Evolutionary conservation across 2,888 invertebrate genomes (phyloP), one percentile per base, ranked within the genome.

Genomic region (Achlya flavicornis): DNA sequence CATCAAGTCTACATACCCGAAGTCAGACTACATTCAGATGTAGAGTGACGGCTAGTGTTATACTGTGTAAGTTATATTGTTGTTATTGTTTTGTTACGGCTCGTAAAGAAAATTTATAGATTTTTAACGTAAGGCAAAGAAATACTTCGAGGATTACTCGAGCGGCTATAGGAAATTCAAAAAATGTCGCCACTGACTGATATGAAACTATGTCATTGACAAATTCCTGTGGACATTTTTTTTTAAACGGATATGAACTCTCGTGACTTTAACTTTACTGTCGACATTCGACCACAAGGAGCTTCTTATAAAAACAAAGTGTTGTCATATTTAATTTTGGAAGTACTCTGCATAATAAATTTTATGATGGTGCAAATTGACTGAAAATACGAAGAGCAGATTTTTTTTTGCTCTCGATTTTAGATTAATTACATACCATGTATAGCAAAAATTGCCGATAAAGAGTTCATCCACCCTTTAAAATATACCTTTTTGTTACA

Each of bases 1-100:
- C 83, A 79, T n/a, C 68, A 64, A 16, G 73, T 73, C 10, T 74
- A 79, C 6, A 66, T 72, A 64, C 76, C 80, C 4, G 85, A 81
- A 58, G 71, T 77, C 35, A 67, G 76, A 58, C 67, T 80, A 64
- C 80, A 80, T 14, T 69, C 76, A 12, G 68, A 74, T 46, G n/a
- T 46, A 0, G 71, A 72, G 65, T 65, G 71, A 43, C 68, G 72
- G n/a, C 46, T 46, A 46, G 61, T 75, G 74, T 74, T 65, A 3
- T 43, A 53, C 58, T 38, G 19, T 53, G 46, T 61, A 43, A 32
- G 61, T 62, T 46, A 43, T 33, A 61, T 19, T 62, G 63, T 68
- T 62, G 62, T 64, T 63, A 60, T 69, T 68, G 63, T 65, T 67
- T 61, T 64, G 58, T 65, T 64, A 65, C 63, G 60, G 60, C 38